phyloP scores from a whole-genome alignment of 2,888 invertebrate species.

The Drosophila mettleri region DNA sequence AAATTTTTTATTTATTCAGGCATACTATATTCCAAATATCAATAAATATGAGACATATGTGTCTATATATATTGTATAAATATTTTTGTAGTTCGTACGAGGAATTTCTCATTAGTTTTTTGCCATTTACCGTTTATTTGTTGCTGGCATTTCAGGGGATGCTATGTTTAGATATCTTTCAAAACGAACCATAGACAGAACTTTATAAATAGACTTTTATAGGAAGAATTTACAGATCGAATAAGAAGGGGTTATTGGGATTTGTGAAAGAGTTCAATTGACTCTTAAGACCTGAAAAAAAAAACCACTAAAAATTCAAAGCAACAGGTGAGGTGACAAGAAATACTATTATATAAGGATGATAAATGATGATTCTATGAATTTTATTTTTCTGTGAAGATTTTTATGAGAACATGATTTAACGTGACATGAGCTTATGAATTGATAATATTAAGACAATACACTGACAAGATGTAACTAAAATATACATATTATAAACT shows the following conservation, averaged over 20 bases:
- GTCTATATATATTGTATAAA: constrained; percentile 8
- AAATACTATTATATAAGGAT: background rate
- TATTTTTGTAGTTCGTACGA: constrained; percentile 36
- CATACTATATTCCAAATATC: constrained; percentile 12
- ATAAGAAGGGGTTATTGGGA: background rate
- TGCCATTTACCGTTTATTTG: constrained; percentile 30
- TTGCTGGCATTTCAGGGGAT: constrained; percentile 43
- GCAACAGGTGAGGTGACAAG: background rate
- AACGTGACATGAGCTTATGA: background rate
- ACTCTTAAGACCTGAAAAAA: background rate
- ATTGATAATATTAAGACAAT: background rate
- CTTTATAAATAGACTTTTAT: constrained; percentile 17
- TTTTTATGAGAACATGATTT: background rate
- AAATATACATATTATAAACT: background rate
- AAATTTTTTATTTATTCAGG: constrained; percentile 37
- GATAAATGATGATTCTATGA: background rate
- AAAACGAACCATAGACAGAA: constrained; percentile 27
- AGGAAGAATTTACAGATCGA: background rate
- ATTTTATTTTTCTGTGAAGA: background rate
- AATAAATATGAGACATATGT: background rate
- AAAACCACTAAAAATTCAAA: too few species aligned
- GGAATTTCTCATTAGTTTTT: constrained; percentile 38
- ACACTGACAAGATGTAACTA: too few species aligned
- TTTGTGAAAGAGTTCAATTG: background rate
- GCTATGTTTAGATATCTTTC: constrained; percentile 55